These are phyloP conservation scores for Rhabdomys dilectus DNA, from an alignment of 2,113 vertebrate genomes.

Conservation along the genomic window DNA sequence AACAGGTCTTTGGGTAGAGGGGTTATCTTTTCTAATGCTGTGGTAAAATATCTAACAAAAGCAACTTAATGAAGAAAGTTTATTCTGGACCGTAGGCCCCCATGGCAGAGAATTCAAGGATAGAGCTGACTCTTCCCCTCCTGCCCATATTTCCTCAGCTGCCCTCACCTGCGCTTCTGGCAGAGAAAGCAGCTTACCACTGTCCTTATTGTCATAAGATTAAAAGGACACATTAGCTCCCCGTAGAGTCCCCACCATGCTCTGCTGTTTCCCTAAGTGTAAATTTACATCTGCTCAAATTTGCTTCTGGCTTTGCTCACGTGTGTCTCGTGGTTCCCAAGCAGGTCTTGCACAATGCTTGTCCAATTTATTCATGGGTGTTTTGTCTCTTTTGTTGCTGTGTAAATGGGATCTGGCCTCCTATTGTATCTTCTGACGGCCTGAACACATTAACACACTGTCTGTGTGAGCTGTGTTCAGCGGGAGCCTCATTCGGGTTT, in stretches of 20 bases:
- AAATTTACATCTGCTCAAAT: not conserved
- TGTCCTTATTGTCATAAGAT: fast-evolving
- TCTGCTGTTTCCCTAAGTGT: too few relatives aligned
- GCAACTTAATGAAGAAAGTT: not conserved
- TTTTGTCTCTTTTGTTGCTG: not conserved
- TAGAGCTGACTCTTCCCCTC: fast-evolving
- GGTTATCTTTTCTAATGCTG: not conserved
- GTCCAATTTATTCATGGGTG: conserved; percentile 6
- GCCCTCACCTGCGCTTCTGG: not conserved
- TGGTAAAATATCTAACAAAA: not conserved
- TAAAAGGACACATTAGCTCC: too few relatives aligned
- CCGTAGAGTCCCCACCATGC: fast-evolving
- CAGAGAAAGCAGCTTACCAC: not conserved
- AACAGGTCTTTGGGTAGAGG: too few relatives aligned
- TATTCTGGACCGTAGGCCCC: not conserved
- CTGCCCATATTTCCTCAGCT: fast-evolving
- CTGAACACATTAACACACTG: fast-evolving
- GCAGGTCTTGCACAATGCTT: not conserved
- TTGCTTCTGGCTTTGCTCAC: not conserved
- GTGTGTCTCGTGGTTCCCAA: fast-evolving
- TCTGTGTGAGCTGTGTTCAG: not conserved
- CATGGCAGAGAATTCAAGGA: not conserved
- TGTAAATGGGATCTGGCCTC: not conserved
- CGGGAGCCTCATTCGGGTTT: fast-evolving
- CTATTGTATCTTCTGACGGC: not conserved